These are phyloP conservation scores for Pseudomugil tenellus DNA, from an alignment of 2,797 vertebrate species.

Conservation along the genomic window DNA sequence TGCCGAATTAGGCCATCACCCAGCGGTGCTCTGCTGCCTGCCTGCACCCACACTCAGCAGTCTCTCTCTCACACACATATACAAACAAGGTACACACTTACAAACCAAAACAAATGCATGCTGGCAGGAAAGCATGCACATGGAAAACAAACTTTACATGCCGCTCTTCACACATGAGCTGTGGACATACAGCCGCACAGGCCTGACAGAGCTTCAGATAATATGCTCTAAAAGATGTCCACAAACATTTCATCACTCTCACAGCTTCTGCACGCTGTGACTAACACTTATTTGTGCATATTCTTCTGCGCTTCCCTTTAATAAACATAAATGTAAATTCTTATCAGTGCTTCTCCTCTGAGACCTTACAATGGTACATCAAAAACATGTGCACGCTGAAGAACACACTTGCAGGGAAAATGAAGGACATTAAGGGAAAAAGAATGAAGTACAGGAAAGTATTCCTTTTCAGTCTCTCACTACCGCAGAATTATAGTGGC, in stretches of 20 bases:
- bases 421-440: conserved; percentile 66
- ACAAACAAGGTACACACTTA: conserved; percentile 38
- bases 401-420: conserved; percentile 42
- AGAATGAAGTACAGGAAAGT: conserved; percentile 55
- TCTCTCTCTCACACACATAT: conserved; percentile 27
- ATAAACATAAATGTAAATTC: conserved; percentile 72
- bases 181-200: conserved; percentile 7
- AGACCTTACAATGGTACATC: conserved; percentile 56
- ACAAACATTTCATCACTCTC: conserved; percentile 21
- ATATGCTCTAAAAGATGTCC: conserved; percentile 22
- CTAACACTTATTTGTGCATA: conserved; percentile 31
- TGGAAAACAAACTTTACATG: conserved; percentile 33
- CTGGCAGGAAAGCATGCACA: conserved; percentile 44
- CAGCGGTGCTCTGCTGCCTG: conserved; percentile 69
- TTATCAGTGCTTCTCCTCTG: conserved; percentile 52
- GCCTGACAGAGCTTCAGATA: conserved; percentile 14
- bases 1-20: conserved; percentile 78
- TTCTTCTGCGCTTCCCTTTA: conserved; percentile 38
- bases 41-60: conserved; percentile 46
- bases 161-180: conserved; percentile 16
- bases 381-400: conserved; percentile 30
- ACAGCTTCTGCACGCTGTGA: conserved; percentile 17
- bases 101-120: conserved; percentile 62
- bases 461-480: conserved; percentile 53
- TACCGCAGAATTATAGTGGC: background rate